Evolutionary conservation across 2,888 invertebrate genomes (phyloP).

Genomic region (Eupithecia insigniata): DNA sequence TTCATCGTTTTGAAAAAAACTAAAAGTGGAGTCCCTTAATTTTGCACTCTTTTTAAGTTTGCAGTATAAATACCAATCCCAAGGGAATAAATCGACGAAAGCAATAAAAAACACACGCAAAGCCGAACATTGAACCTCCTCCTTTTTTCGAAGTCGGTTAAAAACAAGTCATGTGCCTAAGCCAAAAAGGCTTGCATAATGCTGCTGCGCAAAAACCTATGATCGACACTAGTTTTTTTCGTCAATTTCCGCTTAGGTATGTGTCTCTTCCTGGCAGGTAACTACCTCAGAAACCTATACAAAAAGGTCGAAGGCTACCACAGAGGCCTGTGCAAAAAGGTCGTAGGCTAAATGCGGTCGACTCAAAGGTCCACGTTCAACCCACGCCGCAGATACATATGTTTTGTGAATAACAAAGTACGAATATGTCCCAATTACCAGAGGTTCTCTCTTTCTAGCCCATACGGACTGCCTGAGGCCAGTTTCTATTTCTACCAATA

Average conservation of each 20-base stretch:
- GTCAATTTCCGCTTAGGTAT: not conserved
- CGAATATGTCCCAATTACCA: conserved; percentile 3
- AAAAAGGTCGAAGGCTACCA: conserved; percentile 1
- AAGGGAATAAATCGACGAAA: too few species aligned
- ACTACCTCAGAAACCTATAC: not conserved
- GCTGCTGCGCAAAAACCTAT: not conserved
- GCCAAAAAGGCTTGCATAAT: not conserved
- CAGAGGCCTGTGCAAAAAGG: not conserved
- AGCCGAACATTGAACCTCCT: too few species aligned
- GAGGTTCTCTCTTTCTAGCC: not conserved
- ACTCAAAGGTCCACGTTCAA: not conserved
- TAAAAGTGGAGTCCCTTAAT: too few species aligned
- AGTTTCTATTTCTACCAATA: not conserved
- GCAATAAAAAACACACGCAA: too few species aligned
- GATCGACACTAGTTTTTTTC: not conserved
- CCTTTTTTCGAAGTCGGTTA: too few species aligned
- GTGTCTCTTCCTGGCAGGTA: not conserved
- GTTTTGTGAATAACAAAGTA: not conserved
- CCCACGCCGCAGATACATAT: not conserved
- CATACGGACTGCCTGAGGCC: not conserved
- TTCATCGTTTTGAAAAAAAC: too few species aligned
- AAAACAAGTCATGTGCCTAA: too few species aligned
- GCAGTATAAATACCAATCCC: too few species aligned
- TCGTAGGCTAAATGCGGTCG: conserved; percentile 3
- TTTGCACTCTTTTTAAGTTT: too few species aligned